Base-by-base conservation (phyloP, 2,888 invertebrate species). In the Camponotus fellah region DNA sequence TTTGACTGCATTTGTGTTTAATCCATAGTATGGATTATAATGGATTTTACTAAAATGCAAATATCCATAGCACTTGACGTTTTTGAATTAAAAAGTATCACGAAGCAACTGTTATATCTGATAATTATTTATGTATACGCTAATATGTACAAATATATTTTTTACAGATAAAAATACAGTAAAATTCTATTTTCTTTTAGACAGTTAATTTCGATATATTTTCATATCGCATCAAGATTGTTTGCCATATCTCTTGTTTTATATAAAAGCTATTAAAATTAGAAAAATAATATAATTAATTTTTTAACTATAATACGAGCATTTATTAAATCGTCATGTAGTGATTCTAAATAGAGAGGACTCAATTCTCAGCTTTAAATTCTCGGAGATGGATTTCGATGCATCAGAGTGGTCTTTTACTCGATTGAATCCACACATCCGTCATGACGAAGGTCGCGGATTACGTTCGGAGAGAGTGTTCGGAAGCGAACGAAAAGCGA, bases 381-480 rank as follows among this genome's bases (percentile, higher is more conserved):
- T 80, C 71, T 72, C 14, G 37, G 17, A 46, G 72, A 79, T 21
- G 37, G 37, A 12, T 71, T 72, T 80, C 79, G 72, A 80, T 71
- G 46, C 60, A 21, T 79, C 69, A 60, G 37, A 17, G 40, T 56
- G 46, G 58, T 53, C 71, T 69, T 53, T 53, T 53, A 3, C 82
- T 9, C 72, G 85, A 80, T 82, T 82, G 77, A 72, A 81, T 46
- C 56, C 89, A 88, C 69, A 71, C 75, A 75, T 85, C 79, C 83
- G 84, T 83, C 75, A 76, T 75, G 74, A 87, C 87, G 87, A 88
- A 88, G 89, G 89, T 89, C 89, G 89, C 85, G 89, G 89, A 88
- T 89, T 87, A 89, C 88, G 80, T 62, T 80, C 79, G 83, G 74
- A 74, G 86, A 66, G 26, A 66, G 66, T 65, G 76, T 60, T 21